These are phyloP conservation scores for Penaeus monodon DNA, from an alignment of 2,888 invertebrate genomes.

Conservation along the genomic window DNA sequence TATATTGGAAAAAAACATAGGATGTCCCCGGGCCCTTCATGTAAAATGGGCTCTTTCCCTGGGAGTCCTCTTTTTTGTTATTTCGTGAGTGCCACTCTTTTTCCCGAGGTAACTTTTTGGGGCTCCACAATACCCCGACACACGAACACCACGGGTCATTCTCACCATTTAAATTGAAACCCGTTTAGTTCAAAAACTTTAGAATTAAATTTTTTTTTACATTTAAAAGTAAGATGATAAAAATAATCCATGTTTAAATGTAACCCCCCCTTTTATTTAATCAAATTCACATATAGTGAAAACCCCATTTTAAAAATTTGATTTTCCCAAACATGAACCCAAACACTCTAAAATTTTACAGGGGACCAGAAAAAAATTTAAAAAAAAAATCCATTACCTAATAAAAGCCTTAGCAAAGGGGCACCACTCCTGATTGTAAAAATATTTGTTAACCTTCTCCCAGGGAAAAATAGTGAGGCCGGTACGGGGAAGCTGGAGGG, in stretches of 20 bases:
- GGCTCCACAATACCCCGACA: constrained; percentile 81
- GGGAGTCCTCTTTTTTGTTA: constrained; percentile 75
- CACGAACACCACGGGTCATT: constrained; percentile 71
- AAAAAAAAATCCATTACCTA: constrained; percentile 72
- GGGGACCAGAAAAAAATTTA: neutral
- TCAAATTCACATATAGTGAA: too few species aligned
- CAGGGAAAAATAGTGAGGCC: neutral
- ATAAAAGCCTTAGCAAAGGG: constrained; percentile 74
- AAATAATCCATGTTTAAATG: too few species aligned
- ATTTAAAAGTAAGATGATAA: neutral
- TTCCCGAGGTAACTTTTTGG: constrained; percentile 80
- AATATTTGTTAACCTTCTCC: constrained; percentile 28
- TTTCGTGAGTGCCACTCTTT: constrained; percentile 79
- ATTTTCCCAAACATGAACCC: too few species aligned
- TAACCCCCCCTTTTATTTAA: too few species aligned
- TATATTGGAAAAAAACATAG: constrained; percentile 81
- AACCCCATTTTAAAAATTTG: too few species aligned
- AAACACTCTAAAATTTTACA: too few species aligned
- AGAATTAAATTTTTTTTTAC: neutral
- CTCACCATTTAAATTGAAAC: constrained; percentile 74
- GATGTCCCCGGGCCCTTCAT: constrained; percentile 80
- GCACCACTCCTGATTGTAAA: constrained; percentile 67
- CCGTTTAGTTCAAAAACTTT: constrained; percentile 42
- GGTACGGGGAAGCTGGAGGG: neutral
- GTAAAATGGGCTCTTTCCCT: constrained; percentile 80